Evolutionary conservation across 1,140 invertebrate genomes (phyloP), one percentile per base, ranked within the genome.

Genomic region (Drosophila insularis): DNA sequence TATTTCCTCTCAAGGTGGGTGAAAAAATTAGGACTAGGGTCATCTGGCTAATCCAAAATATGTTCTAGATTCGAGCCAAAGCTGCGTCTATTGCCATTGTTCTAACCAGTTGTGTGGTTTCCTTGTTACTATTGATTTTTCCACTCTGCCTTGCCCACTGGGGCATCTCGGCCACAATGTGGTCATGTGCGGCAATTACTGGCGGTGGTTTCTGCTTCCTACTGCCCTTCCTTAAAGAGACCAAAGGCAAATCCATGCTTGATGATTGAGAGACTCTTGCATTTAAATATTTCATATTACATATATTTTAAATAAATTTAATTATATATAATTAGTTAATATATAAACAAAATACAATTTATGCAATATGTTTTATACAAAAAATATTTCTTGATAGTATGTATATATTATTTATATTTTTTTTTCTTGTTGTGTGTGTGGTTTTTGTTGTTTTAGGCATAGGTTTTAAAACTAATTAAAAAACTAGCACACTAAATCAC

Each of bases 401-500:
- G 13, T 50, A 32, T 55, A 23, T 55, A 31, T n/a, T 55, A 4
- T 55, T 31, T 54, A n/a, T n/a, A n/a, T 4, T 55, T 7, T 23
- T 55, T 55, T 3, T 31, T 27, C 2, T 55, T 55, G 53, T 55
- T 61, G 31, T 61, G 32, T 62, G 21, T 55, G 21, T 55, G 21
- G 11, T 10, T 54, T 23, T 21, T 55, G 23, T 55, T 55, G 53
- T 55, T 55, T 27, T 55, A 55, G 21, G 68, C 55, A 68, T 56
- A 31, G 56, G 66, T 58, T 62, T 89, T 89, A 89, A 84, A 89
- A 89, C 85, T 89, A 89, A 89, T 89, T 89, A 89, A 87, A 91
- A 91, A 91, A 84, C 84, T 91, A 91, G 85, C 86, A 89, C 73
- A 84, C 89, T 91, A 91, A 89, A 91, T 91, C 89, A 91, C 89